Percentiles rank a stretch among this genome's conserved stretches.
Conservation (phyloP, 23 tunicate genomes). For the Clavelina lepadiformis region DNA sequence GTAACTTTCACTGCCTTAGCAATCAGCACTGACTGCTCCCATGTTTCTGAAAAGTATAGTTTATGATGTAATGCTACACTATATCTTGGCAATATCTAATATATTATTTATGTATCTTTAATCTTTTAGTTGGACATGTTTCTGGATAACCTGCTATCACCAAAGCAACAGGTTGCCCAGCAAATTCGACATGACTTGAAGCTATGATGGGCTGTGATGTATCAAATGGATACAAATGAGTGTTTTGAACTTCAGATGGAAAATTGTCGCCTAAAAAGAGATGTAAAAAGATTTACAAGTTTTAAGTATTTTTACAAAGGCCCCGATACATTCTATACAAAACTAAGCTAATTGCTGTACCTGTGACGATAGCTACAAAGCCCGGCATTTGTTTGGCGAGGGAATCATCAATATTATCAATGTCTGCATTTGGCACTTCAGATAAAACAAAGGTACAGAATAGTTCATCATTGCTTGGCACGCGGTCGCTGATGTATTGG, state of each 20-base stretch:
- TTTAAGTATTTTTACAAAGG: no score
- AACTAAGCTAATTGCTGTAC: no score
- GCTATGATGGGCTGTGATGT: slow-evolving; percentile 48
- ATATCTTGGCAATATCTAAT: not conserved
- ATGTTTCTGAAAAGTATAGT: slow-evolving; percentile 18
- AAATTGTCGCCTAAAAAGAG: slow-evolving; percentile 21
- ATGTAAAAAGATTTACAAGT: no score
- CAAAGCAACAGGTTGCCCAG: slow-evolving; percentile 83
- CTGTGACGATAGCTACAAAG: slow-evolving; percentile 35
- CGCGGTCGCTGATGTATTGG: slow-evolving; percentile 25
- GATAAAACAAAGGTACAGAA: slow-evolving; percentile 46
- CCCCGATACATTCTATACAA: no score
- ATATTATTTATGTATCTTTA: no score
- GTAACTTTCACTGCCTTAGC: slow-evolving; percentile 63
- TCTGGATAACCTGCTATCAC: slow-evolving; percentile 66
- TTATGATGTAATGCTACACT: not conserved
- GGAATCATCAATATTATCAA: slow-evolving; percentile 51
- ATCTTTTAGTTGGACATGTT: no score
- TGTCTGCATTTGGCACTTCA: slow-evolving; percentile 41
- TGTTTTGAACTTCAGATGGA: slow-evolving; percentile 40
- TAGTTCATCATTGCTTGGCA: slow-evolving; percentile 31
- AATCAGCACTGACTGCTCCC: slow-evolving; percentile 12
- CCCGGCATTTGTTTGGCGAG: slow-evolving; percentile 43
- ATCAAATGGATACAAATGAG: slow-evolving; percentile 17
- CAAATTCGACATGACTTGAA: slow-evolving; percentile 38